Conservation (phyloP, 2,888 invertebrate genomes). For the Idaea straminata region DNA sequence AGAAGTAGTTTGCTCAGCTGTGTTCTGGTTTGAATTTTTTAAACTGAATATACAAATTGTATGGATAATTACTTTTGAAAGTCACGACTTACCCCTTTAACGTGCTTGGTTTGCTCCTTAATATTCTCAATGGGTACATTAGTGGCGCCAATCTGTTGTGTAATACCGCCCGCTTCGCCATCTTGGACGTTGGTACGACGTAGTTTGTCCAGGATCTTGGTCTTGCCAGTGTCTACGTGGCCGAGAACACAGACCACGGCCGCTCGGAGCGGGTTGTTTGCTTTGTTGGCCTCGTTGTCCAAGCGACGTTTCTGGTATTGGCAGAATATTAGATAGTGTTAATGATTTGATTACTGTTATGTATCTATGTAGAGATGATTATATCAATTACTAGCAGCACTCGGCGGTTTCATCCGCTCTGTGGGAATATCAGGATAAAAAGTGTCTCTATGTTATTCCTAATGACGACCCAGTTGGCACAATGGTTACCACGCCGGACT, state of each 20-base stretch:
- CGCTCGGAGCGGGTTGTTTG: conserved; percentile 85
- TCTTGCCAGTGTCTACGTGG: conserved; percentile 99
- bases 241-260: conserved; percentile 99
- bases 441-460: no score
- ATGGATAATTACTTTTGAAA: background rate
- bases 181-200: conserved; percentile 95
- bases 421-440: background rate
- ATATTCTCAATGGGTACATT: conserved; percentile 98
- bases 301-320: conserved; percentile 65
- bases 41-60: no score
- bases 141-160: conserved; percentile 99
- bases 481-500: no score
- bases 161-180: conserved; percentile 99
- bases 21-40: no score
- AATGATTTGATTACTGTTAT: background rate
- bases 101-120: conserved; percentile 95
- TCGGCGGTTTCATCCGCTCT: background rate
- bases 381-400: background rate
- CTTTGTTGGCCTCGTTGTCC: conserved; percentile 72
- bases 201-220: conserved; percentile 98
- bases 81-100: conserved; percentile 88
- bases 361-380: background rate
- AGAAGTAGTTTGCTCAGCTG: no score
- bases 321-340: conserved; percentile 1
- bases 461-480: no score